Evolutionary conservation across 2,888 invertebrate species (phyloP).

Genomic region (Eupeodes luniger): DNA sequence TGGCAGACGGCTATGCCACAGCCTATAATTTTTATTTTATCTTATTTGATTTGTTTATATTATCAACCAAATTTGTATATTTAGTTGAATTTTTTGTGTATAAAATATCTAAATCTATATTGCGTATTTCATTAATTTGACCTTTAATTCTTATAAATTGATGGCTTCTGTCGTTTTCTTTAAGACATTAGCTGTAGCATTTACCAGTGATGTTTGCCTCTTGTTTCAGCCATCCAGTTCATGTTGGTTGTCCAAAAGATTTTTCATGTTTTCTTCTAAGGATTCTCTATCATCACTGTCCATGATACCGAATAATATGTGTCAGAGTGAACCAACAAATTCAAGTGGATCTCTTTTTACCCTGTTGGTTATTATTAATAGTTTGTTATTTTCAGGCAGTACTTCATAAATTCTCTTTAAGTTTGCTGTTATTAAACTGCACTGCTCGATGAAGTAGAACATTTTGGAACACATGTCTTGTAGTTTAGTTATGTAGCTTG

Average conservation of each 20-base stretch:
- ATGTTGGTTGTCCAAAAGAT: conserved; percentile 32
- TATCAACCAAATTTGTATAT: too few species aligned
- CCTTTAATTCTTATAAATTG: not conserved
- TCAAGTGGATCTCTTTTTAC: conserved; percentile 2
- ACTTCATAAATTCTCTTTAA: not conserved
- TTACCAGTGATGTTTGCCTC: too few species aligned
- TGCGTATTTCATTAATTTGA: not conserved
- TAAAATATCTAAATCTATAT: too few species aligned
- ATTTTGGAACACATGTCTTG: not conserved
- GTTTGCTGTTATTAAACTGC: not conserved
- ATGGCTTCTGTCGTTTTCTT: conserved; percentile 44
- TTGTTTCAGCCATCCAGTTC: too few species aligned
- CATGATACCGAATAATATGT: conserved; percentile 11
- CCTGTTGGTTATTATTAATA: too few species aligned
- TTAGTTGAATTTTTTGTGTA: too few species aligned
- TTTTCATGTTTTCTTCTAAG: conserved; percentile 42
- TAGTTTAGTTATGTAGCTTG: not conserved
- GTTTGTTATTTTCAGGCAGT: too few species aligned
- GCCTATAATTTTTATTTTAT: too few species aligned
- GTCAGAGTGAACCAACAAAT: conserved; percentile 7
- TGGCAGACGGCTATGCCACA: too few species aligned
- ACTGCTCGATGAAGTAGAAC: conserved; percentile 9
- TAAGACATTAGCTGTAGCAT: conserved; percentile 47
- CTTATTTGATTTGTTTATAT: too few species aligned
- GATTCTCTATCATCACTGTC: conserved; percentile 40